phyloP scores from a whole-genome alignment of 2,888 invertebrate species.

The Apotomis capreana region DNA sequence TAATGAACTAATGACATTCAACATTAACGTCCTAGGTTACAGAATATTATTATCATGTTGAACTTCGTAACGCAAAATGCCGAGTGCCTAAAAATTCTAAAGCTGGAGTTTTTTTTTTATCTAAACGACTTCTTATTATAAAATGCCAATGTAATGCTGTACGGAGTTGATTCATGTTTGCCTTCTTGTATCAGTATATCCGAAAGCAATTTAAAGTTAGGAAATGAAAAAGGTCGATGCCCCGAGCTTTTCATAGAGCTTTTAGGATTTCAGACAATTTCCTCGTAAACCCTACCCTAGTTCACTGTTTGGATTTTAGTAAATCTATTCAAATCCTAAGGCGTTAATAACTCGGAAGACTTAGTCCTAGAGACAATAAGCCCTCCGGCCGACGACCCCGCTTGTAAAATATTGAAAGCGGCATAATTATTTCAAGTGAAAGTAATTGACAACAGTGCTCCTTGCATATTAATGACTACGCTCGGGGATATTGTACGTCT shows the following conservation, averaged over 20 bases:
- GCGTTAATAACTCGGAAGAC: constrained; percentile 26
- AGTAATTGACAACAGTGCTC: constrained; percentile 50
- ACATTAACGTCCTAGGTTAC: too few species aligned
- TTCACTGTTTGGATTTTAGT: constrained; percentile 25
- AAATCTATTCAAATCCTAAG: constrained; percentile 31
- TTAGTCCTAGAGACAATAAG: constrained; percentile 20
- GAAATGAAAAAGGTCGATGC: constrained; percentile 33
- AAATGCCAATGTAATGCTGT: constrained; percentile 10
- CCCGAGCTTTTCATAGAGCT: constrained; percentile 30
- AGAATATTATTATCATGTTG: too few species aligned
- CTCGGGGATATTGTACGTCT: constrained; percentile 48
- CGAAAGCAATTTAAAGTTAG: constrained; percentile 23
- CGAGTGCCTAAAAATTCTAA: not conserved
- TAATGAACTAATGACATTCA: too few species aligned
- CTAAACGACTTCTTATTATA: not conserved
- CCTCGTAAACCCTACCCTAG: constrained; percentile 22
- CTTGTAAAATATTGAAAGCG: constrained; percentile 40
- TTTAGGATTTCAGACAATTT: constrained; percentile 23
- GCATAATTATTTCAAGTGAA: constrained; percentile 51
- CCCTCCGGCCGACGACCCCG: constrained; percentile 32
- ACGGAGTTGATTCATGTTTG: constrained; percentile 19
- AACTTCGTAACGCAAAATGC: too few species aligned
- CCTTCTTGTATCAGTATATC: constrained; percentile 11
- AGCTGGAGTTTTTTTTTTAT: not conserved
- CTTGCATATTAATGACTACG: constrained; percentile 52